Evolutionary conservation across 2,113 vertebrate species (phyloP).

Genomic region (Clarias magur): DNA sequence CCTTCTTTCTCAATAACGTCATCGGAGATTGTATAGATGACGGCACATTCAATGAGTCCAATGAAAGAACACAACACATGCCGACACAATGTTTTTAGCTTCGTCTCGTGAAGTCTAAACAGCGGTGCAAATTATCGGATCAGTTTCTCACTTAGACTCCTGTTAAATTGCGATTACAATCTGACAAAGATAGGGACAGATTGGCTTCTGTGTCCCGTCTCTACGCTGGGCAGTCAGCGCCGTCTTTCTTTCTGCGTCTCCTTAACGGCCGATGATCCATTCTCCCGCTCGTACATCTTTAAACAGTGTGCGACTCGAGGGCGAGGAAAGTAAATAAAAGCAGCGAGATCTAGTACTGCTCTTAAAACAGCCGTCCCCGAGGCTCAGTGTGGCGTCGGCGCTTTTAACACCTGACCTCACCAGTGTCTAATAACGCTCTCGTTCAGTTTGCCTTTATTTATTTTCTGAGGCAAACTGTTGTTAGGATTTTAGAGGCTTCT

Average conservation of each 20-base stretch:
- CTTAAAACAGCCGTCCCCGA: constrained; percentile 24
- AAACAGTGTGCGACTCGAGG: background rate
- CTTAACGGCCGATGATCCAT: background rate
- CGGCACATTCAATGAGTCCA: background rate
- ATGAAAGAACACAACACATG: background rate
- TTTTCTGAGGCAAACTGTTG: background rate
- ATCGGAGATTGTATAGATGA: background rate
- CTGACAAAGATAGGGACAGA: background rate
- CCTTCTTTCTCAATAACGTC: no score
- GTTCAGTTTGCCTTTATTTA: constrained; percentile 7
- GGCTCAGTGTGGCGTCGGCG: background rate
- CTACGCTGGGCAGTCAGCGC: background rate
- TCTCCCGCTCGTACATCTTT: background rate
- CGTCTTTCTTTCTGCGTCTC: background rate
- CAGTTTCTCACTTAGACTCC: background rate
- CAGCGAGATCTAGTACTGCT: background rate
- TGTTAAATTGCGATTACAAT: background rate
- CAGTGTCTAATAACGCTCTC: constrained; percentile 7
- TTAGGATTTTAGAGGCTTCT: background rate
- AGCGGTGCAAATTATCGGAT: background rate
- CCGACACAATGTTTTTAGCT: background rate
- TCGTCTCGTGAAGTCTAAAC: background rate
- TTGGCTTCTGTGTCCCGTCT: background rate
- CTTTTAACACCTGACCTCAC: constrained; percentile 11
- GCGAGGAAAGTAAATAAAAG: constrained; percentile 36